These are phyloP conservation scores for Eurytoma adleriae DNA, from an alignment of 2,888 invertebrate species.

Conservation along the genomic window DNA sequence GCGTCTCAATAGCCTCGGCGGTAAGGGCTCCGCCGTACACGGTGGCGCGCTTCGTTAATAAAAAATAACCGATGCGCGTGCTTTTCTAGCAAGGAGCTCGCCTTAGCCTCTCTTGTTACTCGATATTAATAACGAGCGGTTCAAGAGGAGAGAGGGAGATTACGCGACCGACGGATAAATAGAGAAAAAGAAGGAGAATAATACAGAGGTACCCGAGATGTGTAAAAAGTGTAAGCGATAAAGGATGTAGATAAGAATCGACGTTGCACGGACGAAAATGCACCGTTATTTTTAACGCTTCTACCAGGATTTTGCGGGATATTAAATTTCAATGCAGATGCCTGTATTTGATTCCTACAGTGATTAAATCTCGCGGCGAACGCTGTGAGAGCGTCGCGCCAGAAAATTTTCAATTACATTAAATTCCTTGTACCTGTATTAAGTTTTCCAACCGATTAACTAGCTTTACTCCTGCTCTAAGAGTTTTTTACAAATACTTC, in stretches of 20 bases:
- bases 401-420: not conserved
- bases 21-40: not conserved
- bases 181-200: constrained; percentile 33
- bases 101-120: constrained; percentile 72
- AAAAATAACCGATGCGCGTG: constrained; percentile 71
- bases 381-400: not conserved
- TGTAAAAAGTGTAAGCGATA: not conserved
- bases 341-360: not conserved
- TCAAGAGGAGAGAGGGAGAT: not conserved
- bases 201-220: constrained; percentile 56
- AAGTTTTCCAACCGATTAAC: not conserved
- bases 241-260: constrained; percentile 36
- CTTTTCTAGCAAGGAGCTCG: constrained; percentile 54
- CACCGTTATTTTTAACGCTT: constrained; percentile 18
- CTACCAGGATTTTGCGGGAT: not conserved
- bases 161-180: constrained; percentile 35
- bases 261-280: not conserved
- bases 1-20: not conserved
- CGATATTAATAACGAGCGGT: constrained; percentile 74
- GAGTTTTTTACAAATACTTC: too few relatives aligned
- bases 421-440: not conserved
- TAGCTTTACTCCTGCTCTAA: not conserved
- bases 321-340: constrained; percentile 21
- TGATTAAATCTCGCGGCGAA: not conserved
- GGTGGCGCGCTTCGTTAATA: constrained; percentile 72